These are phyloP conservation scores for Rhabdophis nuchalis DNA, from an alignment of 2,797 vertebrate genomes.

Conservation along the genomic window DNA sequence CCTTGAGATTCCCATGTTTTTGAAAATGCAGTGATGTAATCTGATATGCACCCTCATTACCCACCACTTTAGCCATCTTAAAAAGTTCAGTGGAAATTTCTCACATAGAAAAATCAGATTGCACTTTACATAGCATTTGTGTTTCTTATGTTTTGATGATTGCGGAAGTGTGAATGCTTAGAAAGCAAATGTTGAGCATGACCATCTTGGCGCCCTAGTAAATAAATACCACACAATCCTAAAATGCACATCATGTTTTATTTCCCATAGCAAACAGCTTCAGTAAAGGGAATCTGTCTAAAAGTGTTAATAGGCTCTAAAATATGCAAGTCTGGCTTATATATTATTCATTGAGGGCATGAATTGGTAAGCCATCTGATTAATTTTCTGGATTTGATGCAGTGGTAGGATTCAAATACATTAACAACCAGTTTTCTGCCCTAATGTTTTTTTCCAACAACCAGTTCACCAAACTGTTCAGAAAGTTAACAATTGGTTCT, in stretches of 20 bases:
- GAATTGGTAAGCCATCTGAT: constrained; percentile 6
- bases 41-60: neutral
- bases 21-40: neutral
- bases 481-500: too few species aligned
- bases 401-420: too few species aligned
- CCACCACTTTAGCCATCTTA: neutral
- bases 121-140: neutral
- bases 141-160: neutral
- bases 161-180: neutral
- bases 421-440: too few species aligned
- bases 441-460: too few species aligned
- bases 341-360: neutral
- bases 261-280: neutral
- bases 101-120: neutral
- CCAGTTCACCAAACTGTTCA: too few species aligned
- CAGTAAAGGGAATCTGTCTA: neutral
- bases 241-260: neutral
- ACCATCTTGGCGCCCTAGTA: too few species aligned
- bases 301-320: neutral
- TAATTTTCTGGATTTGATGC: neutral
- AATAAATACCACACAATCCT: neutral
- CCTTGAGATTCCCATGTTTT: neutral
- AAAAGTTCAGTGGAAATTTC: neutral
- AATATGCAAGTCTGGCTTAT: neutral
- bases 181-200: neutral